Evolutionary conservation across 2,113 vertebrate species (phyloP).

Genomic region (Austrofundulus limnaeus): DNA sequence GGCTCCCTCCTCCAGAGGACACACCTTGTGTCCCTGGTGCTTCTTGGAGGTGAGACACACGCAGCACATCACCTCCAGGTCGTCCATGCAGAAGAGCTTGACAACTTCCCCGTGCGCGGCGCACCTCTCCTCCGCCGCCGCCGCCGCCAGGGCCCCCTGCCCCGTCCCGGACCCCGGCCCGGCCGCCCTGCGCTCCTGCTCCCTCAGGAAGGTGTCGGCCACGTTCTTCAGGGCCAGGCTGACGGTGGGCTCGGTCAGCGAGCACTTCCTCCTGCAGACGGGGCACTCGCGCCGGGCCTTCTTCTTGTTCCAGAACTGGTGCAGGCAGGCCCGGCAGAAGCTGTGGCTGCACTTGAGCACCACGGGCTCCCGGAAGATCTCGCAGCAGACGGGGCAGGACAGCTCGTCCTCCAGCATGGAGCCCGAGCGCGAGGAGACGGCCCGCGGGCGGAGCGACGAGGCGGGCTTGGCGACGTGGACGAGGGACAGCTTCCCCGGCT

Average conservation of each 20-base stretch:
- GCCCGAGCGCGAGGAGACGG: conserved; percentile 58
- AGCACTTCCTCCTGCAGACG: conserved; percentile 75
- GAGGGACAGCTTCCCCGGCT: conserved; percentile 69
- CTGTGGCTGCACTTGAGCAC: conserved; percentile 84
- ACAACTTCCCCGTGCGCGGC: conserved; percentile 70
- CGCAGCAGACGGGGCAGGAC: conserved; percentile 80
- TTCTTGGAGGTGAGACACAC: conserved; percentile 81
- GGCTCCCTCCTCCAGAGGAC: conserved; percentile 78
- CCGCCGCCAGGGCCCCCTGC: background rate
- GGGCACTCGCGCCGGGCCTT: conserved; percentile 77
- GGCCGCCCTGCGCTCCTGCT: conserved; percentile 47
- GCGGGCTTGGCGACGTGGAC: conserved; percentile 59
- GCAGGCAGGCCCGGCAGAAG: conserved; percentile 80
- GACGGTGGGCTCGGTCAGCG: conserved; percentile 76
- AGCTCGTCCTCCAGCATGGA: conserved; percentile 78
- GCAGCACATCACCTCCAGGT: conserved; percentile 78
- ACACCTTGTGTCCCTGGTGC: conserved; percentile 77
- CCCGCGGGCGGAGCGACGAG: conserved; percentile 59
- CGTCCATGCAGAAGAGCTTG: conserved; percentile 80
- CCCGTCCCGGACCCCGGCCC: background rate
- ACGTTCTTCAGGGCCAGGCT: conserved; percentile 81
- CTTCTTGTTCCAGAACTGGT: conserved; percentile 79
- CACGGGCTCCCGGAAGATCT: conserved; percentile 81
- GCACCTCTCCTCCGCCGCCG: conserved; percentile 58
- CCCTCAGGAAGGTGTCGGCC: conserved; percentile 73